These are phyloP conservation scores for Aptenodytes forsteri DNA, from an alignment of 2,113 vertebrate genomes.

Conservation along the genomic window DNA sequence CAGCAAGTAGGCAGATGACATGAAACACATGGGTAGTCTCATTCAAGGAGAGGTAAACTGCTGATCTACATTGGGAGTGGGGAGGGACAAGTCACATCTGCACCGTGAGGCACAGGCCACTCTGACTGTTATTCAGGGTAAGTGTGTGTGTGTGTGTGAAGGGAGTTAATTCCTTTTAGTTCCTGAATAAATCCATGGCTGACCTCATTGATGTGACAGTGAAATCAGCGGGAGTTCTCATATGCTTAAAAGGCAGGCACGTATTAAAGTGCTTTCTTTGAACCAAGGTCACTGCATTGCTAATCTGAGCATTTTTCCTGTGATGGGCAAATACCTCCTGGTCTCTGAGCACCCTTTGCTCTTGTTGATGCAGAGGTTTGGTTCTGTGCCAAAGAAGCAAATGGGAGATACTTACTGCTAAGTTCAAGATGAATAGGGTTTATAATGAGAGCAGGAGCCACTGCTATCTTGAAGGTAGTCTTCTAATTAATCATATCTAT, in stretches of 20 bases:
- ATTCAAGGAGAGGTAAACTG: background rate
- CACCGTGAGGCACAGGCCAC: background rate
- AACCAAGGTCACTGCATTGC: constrained; percentile 20
- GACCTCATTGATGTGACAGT: constrained; percentile 34
- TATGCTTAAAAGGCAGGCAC: background rate
- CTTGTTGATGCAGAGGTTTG: background rate
- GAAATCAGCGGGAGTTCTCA: constrained; percentile 33
- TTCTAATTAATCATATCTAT: constrained; percentile 3
- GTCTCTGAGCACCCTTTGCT: background rate
- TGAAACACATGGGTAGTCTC: background rate
- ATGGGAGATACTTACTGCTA: background rate
- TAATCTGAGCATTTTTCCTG: constrained; percentile 27
- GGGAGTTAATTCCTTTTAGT: constrained; percentile 47
- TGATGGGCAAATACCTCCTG: background rate
- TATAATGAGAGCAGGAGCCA: background rate
- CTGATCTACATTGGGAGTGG: background rate
- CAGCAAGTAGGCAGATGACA: background rate
- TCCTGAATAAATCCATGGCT: constrained; percentile 24
- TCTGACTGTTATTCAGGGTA: background rate
- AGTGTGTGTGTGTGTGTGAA: background rate
- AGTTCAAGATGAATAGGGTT: background rate
- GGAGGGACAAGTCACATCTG: background rate
- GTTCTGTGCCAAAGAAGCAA: background rate
- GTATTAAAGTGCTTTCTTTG: constrained; percentile 9
- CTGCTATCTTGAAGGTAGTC: background rate